Evolutionary conservation across 2,888 invertebrate genomes (phyloP).

Genomic region (Sepiola atlantica): DNA sequence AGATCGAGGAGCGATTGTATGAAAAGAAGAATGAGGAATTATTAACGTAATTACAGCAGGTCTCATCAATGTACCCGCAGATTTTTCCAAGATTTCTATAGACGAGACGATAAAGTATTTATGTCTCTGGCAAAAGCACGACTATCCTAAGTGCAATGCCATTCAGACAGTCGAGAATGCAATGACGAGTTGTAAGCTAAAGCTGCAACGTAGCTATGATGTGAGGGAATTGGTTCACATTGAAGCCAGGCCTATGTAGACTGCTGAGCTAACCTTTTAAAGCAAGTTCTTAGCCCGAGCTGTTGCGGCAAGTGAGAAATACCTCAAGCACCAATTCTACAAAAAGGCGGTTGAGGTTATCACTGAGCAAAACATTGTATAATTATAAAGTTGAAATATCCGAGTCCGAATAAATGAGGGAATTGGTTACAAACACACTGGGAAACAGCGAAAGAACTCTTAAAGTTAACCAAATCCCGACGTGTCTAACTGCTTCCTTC

Average conservation of each 20-base stretch:
- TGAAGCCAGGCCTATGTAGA: conserved; percentile 59
- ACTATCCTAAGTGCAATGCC: conserved; percentile 56
- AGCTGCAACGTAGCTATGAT: no score
- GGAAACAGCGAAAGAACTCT: no score
- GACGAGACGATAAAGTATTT: conserved; percentile 37
- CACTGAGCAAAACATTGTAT: conserved; percentile 57
- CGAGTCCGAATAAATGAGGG: conserved; percentile 60
- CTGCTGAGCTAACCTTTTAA: conserved; percentile 58
- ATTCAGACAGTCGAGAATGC: no score
- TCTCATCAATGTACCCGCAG: not conserved
- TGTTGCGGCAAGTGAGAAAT: conserved; percentile 62
- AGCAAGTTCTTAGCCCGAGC: conserved; percentile 60
- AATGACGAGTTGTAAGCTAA: no score
- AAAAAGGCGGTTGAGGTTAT: conserved; percentile 60
- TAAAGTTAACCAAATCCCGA: no score
- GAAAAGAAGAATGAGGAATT: no score
- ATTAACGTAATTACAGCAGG: no score
- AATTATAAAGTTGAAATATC: conserved; percentile 59
- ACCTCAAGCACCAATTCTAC: conserved; percentile 63
- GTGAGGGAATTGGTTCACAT: conserved; percentile 58
- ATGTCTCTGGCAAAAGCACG: conserved; percentile 50
- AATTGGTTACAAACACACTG: conserved; percentile 36
- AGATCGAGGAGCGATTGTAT: no score
- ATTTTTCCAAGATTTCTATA: conserved; percentile 38
- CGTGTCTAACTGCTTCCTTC: no score